Conservation (phyloP, 2,113 vertebrate species). For the Laticauda colubrina region DNA sequence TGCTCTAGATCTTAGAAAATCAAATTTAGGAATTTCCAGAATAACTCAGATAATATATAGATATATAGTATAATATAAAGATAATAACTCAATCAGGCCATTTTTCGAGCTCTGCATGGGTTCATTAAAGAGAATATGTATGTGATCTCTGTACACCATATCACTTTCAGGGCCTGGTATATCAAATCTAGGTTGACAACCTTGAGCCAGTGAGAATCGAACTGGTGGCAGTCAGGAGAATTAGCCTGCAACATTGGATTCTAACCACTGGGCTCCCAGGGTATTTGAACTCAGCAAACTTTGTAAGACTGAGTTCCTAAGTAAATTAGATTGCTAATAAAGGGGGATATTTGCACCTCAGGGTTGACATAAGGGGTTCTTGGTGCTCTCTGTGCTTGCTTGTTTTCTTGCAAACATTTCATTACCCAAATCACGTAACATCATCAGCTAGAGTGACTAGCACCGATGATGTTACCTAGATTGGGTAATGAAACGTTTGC, state of each 20-base stretch:
- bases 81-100: neutral
- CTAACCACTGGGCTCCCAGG: no score
- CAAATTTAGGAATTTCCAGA: neutral
- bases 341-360: no score
- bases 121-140: neutral
- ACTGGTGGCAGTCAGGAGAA: neutral
- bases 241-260: neutral
- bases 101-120: neutral
- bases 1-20: neutral
- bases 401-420: no score
- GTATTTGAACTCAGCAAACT: neutral
- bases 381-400: no score
- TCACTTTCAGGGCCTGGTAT: neutral
- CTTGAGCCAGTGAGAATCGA: neutral
- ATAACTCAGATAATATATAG: neutral
- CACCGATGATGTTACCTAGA: no score
- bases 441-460: no score
- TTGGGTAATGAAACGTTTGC: no score
- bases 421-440: no score
- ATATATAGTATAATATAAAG: no score
- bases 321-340: neutral
- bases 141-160: neutral
- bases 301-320: neutral
- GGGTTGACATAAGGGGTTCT: no score
- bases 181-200: neutral